A percentile compares a stretch with the other conserved stretches of the same genome.
phyloP scores from a whole-genome alignment of 2,113 vertebrate species.

The Saimiri boliviensis region DNA sequence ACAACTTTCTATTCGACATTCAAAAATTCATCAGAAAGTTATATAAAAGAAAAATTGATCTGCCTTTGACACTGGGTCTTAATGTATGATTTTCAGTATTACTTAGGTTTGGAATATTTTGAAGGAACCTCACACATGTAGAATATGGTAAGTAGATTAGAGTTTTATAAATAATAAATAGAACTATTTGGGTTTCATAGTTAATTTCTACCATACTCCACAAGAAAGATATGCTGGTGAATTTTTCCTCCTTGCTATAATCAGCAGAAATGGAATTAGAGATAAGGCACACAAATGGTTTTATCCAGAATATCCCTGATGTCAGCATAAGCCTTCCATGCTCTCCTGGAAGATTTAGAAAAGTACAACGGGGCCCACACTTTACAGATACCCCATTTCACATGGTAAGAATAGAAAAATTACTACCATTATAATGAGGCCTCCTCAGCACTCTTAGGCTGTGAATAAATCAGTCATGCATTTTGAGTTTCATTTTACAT shows the following conservation, averaged over 20 bases:
- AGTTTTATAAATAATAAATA: neutral
- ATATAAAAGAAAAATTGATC: neutral
- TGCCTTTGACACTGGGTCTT: neutral
- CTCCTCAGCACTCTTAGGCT: neutral
- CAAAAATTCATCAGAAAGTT: neutral
- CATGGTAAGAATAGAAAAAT: neutral
- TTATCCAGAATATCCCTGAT: neutral
- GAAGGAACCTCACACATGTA: neutral
- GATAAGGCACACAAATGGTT: neutral
- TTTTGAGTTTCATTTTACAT: slow-evolving; percentile 1
- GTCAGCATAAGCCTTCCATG: neutral
- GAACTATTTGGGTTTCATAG: neutral
- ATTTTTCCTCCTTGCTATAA: neutral
- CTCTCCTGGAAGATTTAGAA: neutral
- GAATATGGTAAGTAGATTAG: neutral
- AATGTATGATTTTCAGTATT: neutral
- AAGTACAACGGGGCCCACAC: neutral
- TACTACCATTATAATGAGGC: neutral
- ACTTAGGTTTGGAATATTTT: neutral
- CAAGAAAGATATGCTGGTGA: neutral
- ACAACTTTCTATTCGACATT: neutral
- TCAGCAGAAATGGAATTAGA: neutral
- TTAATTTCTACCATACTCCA: neutral
- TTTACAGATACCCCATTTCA: neutral
- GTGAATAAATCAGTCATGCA: neutral